Base-by-base conservation (phyloP, 2,797 vertebrate genomes). In the Aulostomus chinensis region DNA sequence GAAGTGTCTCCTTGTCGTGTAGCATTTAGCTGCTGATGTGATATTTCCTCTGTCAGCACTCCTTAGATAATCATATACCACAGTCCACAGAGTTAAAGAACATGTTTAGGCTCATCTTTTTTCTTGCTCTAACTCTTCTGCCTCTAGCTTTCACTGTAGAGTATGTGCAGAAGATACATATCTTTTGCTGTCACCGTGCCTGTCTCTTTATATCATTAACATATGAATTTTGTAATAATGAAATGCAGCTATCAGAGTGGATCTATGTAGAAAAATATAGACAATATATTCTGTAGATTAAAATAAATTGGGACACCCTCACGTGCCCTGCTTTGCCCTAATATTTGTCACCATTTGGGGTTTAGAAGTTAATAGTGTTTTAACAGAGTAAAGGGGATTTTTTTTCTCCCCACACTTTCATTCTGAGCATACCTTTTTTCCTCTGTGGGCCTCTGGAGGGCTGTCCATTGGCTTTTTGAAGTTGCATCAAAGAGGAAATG, bases 401-500 rank as follows among this genome's bases (percentile, higher is more conserved):
- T 53, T 64, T 47, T 33, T 36, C 53, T 43, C 29, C 45, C 60
- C 59, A 83, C n/a, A n/a, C n/a, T 86, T 89, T 87, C 55, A 85
- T 87, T 90, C 81, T 46, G 68, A 68, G 67, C 57, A 50, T 86
- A 70, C 86, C 84, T 86, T 64, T 34, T 26, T 17, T 9, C 60
- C 81, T 81, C 80, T 74, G 58, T 10, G 61, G 45, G 76, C 79
- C 90, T 90, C 89, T 70, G 76, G 90, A 89, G 91, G 81, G 68
- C 77, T 74, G 86, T 90, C 90, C 88, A 85, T 85, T 82, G 80
- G 87, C 86, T 88, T 90, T 92, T 92, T 91, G 91, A 93, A 91
- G 92, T 88, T 87, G 78, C 90, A 92, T 92, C 90, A 92, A 91
- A 92, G 90, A 85, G 88, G 89, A 91, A 90, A 91, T 83, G 76